Base-by-base conservation (phyloP, 2,888 invertebrate species). In the Oxyteleia sp. region DNA sequence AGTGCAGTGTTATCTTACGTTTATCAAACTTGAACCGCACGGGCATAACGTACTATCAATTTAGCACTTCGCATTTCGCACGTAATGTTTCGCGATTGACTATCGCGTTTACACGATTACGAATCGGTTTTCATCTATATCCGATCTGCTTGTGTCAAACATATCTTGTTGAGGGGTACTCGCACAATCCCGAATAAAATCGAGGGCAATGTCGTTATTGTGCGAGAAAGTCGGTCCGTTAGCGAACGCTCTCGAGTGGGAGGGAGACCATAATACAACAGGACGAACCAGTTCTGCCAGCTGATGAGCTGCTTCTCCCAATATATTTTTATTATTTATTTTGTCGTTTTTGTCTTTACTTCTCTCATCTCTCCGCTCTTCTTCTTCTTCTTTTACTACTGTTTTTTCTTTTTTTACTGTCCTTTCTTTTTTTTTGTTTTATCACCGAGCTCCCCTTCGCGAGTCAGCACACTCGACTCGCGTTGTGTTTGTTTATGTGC, bases 251-350 rank as follows among this genome's bases (percentile, higher is more conserved):
- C 61, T 26, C 49, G 78, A 49, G 83, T 63, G 53, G 64, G 68
- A 86, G 53, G 20, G 79, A 84, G 85, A 86, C 23, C 53, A 80
- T 64, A 78, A 84, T 76, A 87, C 88, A 87, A 90, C 87, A 90
- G 88, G 89, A 90, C 87, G 88, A 90, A 91, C 92, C 92, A 91
- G 92, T 92, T 87, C 88, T 85, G 85, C 92, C 91, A 92, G 92
- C 92, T 92, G 92, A 92, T 92, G 92, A 91, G 91, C 93, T 89
- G 93, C 92, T 92, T 92, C 90, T 89, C 59, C 86, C 89, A 88
- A 90, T 90, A 89, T 74, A 87, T 90, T 91, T 91, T 91, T 89
- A 91, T 92, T 92, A 88, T 85, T 89, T 88, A 90, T 90, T 89
- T 91, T 90, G 85, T 83, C 85, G 85, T 74, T 82, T 87, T 84